Base-by-base conservation (phyloP, 2,888 invertebrate genomes). In the Auanema freiburgensis region DNA sequence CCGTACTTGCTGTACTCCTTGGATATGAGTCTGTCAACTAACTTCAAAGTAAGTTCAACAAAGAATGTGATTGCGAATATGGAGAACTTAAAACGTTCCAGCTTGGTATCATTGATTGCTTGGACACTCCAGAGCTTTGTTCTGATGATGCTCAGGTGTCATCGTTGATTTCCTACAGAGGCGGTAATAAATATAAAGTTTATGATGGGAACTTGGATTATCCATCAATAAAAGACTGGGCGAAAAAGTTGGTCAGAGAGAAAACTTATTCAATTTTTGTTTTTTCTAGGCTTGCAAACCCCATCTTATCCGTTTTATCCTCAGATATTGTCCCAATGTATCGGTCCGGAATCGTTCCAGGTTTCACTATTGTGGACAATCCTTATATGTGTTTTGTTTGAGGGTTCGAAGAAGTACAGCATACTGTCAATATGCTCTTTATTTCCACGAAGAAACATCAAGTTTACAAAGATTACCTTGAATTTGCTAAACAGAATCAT, bases 351-450 rank as follows among this genome's bases (percentile, higher is more conserved):
- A 55, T 55, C 16, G 40, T 55, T n/a, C 56, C 56, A 41, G 56
- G 56, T 52, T 46, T 18, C 21, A n/a, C n/a, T n/a, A n/a, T n/a
- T n/a, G n/a, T n/a, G n/a, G n/a, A n/a, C n/a, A n/a, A n/a, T n/a
- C n/a, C n/a, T n/a, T n/a, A n/a, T n/a, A n/a, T n/a, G n/a, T n/a
- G n/a, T n/a, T n/a, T n/a, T n/a, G n/a, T 14, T 65, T 57, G 52
- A 50, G 70, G 70, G 8, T 67, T 71, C 50, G 56, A 63, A 4
- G 14, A 54, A 2, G 24, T 60, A 0, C 57, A 58, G 3, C 62
- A 71, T 25, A 69, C 73, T 8, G 65, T 67, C 33, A 65, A 59
- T 0, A 71, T 71, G 33, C 49, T 73, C 0, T 73, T 73, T 44
- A 57, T 60, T 14, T 49, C 65, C 40, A 64, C 54, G 4, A 73